Base-by-base conservation (phyloP, 1,140 invertebrate species). In the Zaprionus vittiger region DNA sequence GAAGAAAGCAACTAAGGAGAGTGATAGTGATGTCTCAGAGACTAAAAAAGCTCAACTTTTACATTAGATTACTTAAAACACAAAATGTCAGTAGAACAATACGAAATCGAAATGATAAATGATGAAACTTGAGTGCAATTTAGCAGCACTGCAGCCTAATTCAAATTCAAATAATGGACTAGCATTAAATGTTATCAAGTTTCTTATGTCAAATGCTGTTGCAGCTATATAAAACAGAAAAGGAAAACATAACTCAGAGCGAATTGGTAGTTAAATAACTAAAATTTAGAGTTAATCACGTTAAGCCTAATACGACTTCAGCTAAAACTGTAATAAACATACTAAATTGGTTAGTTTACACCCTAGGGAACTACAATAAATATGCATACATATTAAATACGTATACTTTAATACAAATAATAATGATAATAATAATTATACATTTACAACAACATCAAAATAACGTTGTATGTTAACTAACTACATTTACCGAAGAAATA, bases 31-130 rank as follows among this genome's bases (percentile, higher is more conserved):
- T 91, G 90, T 91, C 73, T 91, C 70, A 73, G 91, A 89, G 77
- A 85, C 84, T 81, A 92, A 87, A 87, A 91, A 89, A 91, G 80
- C 83, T 83, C 91, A 92, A 91, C 80, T 92, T 82, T 85, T 92
- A 81, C 91, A 91, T 83, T 92, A 92, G 82, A 44, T 87, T 86
- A 77, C 62, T 64, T 41, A 61, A 37, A 49, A 38, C 17, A 62
- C n/a, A 55, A 44, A 62, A 54, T 37, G 26, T 14, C 5, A 26
- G 7, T 47, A 47, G 41, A 47, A 47, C n/a, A 47, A 68, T 11
- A 52, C 24, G 41, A 20, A 28, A 26, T 17, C 12, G 34, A 67
- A 14, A 44, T 41, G 61, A 44, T 28, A 41, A 37, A 63, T 34
- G 26, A 41, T 63, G 37, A 69, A 68, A 69, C 49, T 67, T 62